A percentile compares a stretch with the other conserved stretches of the same genome.
phyloP scores from a whole-genome alignment of 2,113 vertebrate genomes.

The Nothoprocta pentlandii region DNA sequence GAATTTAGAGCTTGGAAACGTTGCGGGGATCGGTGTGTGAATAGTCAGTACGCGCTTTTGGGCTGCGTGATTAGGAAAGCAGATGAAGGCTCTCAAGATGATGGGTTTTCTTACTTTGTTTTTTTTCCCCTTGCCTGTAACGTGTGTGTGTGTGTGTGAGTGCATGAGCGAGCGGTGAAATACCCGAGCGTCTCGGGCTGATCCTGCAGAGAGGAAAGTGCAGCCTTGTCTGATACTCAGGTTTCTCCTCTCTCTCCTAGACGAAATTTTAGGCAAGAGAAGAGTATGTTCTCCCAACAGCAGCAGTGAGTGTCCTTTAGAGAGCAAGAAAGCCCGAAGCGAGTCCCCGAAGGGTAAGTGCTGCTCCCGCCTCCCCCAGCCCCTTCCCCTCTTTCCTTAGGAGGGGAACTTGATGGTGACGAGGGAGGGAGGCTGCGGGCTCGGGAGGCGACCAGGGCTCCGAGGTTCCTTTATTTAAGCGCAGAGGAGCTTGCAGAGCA shows the following conservation, averaged over 20 bases:
- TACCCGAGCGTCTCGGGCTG: slow-evolving; percentile 31
- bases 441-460: neutral
- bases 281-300: slow-evolving; percentile 91
- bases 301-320: slow-evolving; percentile 92
- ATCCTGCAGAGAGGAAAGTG: slow-evolving; percentile 38
- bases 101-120: slow-evolving; percentile 42
- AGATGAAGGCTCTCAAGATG: slow-evolving; percentile 52
- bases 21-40: slow-evolving; percentile 69
- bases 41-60: slow-evolving; percentile 55
- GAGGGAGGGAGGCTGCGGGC: slow-evolving; percentile 18
- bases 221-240: slow-evolving; percentile 59
- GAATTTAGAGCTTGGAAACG: slow-evolving; percentile 66
- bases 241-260: slow-evolving; percentile 74
- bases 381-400: slow-evolving; percentile 39
- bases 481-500: neutral
- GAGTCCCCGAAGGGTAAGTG: slow-evolving; percentile 92
- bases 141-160: neutral
- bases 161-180: slow-evolving; percentile 1
- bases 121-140: slow-evolving; percentile 5
- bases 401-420: slow-evolving; percentile 45
- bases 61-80: slow-evolving; percentile 64
- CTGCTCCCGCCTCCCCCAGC: slow-evolving; percentile 23
- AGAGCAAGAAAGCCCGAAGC: slow-evolving; percentile 92
- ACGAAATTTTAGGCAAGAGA: slow-evolving; percentile 93
- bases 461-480: neutral